phyloP scores from a whole-genome alignment of 2,797 vertebrate genomes.

The Cichlasoma orientale region DNA sequence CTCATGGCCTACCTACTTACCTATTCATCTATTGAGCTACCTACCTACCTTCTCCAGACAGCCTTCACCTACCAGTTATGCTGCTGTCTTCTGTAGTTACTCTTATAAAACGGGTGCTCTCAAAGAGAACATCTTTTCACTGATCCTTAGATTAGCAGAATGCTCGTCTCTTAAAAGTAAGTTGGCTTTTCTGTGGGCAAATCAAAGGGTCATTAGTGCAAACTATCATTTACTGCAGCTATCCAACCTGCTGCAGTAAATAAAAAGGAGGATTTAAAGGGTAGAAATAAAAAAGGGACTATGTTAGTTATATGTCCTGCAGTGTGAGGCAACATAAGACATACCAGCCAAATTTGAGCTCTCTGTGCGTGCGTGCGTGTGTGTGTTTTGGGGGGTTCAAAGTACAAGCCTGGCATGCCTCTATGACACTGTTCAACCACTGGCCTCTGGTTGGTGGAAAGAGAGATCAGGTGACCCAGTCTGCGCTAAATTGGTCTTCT shows the following conservation, averaged over 20 bases:
- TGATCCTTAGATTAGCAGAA: neutral
- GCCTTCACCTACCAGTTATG: neutral
- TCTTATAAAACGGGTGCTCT: neutral
- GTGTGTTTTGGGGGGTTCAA: neutral
- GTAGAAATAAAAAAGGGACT: slow-evolving; percentile 15
- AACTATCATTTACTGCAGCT: neutral
- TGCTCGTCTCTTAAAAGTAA: neutral
- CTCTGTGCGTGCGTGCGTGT: neutral
- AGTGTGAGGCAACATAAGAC: slow-evolving; percentile 54
- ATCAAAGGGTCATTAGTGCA: neutral
- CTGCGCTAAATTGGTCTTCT: slow-evolving; percentile 60
- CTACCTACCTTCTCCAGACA: neutral
- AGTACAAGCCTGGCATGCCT: slow-evolving; percentile 42
- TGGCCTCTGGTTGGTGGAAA: slow-evolving; percentile 42
- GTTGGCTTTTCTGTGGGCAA: neutral
- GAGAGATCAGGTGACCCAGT: slow-evolving; percentile 59
- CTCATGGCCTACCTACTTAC: neutral
- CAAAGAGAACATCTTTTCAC: neutral
- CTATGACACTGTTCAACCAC: slow-evolving; percentile 37
- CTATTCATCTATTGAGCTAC: neutral
- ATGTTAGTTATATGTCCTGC: slow-evolving; percentile 27
- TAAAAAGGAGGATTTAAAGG: slow-evolving; percentile 28
- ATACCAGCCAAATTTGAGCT: neutral
- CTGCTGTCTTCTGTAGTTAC: neutral
- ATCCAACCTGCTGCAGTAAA: neutral